Evolutionary conservation across 2,113 vertebrate species (phyloP), one percentile per base, ranked within the genome.

Genomic region (Syngnathoides biaculeatus): DNA sequence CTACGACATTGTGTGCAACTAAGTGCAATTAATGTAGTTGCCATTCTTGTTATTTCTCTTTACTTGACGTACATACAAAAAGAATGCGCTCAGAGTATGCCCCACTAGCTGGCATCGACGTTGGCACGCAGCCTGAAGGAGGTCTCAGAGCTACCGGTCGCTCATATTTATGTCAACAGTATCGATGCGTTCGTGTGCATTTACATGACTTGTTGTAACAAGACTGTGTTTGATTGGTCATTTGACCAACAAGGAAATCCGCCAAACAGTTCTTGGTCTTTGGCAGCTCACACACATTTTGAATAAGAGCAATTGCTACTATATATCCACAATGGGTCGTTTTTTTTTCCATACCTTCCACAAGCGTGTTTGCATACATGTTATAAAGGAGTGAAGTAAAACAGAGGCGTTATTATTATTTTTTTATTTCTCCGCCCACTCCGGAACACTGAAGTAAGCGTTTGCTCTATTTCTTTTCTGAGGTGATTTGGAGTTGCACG

Each of bases 401-500:
- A 62, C 3, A 40, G 56, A 67, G 71, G 78, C 68, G 79, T 67
- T 22, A n/a, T n/a, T 2, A 6, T 35, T 35, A 3, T 57, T 20
- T 67, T 52, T 47, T 48, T 42, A 26, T 83, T 57, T 79, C 83
- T 76, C 86, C 91, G 85, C 88, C 89, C 80, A 85, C 79, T 72
- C 91, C 87, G 87, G 91, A 91, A 90, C 82, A 87, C 68, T 84
- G 71, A 24, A 24, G 3, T 1, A 66, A 76, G 55, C 62, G 74
- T 74, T 81, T 76, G 59, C 73, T 86, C 81, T 91, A 86, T 91
- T 87, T 84, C 78, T 73, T 86, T 85, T 79, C 60, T 82, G 56
- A 82, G 90, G 82, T 92, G 91, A 92, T 90, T 91, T 92, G 92
- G 89, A 88, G 79, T 79, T 81, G 45, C 26, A 72, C n/a, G 43